Evolutionary conservation across 2,113 vertebrate genomes (phyloP), one percentile per base, ranked within the genome.

Genomic region (Etia nguti): DNA sequence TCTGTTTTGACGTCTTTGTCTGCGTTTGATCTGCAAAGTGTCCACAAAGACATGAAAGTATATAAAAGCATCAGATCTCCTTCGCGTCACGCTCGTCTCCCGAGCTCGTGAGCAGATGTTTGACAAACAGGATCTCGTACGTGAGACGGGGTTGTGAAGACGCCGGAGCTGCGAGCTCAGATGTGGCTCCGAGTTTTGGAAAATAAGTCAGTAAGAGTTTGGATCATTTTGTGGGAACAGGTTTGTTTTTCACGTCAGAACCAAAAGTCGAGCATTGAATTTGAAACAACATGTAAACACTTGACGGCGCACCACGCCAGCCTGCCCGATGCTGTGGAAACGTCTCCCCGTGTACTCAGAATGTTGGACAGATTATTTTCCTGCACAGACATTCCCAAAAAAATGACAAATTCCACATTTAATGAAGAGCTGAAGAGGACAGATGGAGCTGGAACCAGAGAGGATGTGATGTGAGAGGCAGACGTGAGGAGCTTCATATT

Each of bases 1-100:
- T 50, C 70, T 77, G 70, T 77, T 77, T 77, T 31, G 70, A 75
- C 26, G 18, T 18, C 70, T 50, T 50, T 77, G 43, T 18, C 70
- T 48, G 24, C 15, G 10, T 12, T 75, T 77, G 70, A 77, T 50
- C 43, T 29, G 15, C 15, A 48, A 18, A 29, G 1, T 0, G 24
- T 29, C 16, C 0, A 48, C 24, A 29, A 50, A 77, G 10, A 18
- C 24, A 13, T n/a, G 4, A 73, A 48, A 10, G 43, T n/a, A 5
- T 31, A 12, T 31, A 31, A 50, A 50, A 20, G 46, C 4, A 31
- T 77, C 70, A 31, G 15, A 31, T 31, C 24, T 31, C 46, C 6
- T 7, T 12, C 2, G 4, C 6, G 24, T 50, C 70, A 4, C 6
- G 10, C 10, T 1, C 10, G 4, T 31, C 70, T 31, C 43, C 18